phyloP scores from a whole-genome alignment of 35 echinoderm and acorn worm species.

The Patiria miniata region DNA sequence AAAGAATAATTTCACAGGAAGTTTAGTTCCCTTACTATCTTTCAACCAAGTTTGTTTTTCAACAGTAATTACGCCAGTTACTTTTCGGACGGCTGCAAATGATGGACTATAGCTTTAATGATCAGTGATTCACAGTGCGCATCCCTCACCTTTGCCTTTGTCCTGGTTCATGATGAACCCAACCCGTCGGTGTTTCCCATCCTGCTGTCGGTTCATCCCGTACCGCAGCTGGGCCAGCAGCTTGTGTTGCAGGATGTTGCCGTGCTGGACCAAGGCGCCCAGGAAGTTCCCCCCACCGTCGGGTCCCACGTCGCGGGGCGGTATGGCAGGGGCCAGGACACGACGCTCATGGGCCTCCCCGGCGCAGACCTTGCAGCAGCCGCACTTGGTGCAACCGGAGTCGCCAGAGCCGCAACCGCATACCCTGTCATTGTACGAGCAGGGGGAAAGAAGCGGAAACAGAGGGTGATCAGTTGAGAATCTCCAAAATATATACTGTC shows the following conservation, averaged over 20 bases:
- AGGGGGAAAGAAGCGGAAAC: too few relatives aligned
- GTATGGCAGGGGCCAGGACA: constrained; percentile 1
- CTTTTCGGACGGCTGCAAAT: too few relatives aligned
- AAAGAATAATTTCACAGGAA: too few relatives aligned
- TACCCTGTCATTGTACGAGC: constrained; percentile 51
- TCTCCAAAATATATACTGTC: too few relatives aligned
- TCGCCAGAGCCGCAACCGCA: constrained; percentile 92
- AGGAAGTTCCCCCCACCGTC: constrained; percentile 32
- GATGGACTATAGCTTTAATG: too few relatives aligned
- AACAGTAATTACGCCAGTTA: too few relatives aligned
- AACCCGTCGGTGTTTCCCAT: constrained; percentile 51
- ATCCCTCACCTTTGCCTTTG: constrained; percentile 47
- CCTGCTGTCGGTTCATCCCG: constrained; percentile 46
- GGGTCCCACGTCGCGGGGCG: neutral
- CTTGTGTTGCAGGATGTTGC: constrained; percentile 43
- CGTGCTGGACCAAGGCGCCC: constrained; percentile 35
- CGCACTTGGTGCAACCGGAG: constrained; percentile 89
- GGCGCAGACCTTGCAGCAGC: constrained; percentile 71
- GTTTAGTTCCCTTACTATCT: too few relatives aligned
- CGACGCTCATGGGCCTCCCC: constrained; percentile 66
- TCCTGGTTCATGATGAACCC: constrained; percentile 43
- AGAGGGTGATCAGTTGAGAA: too few relatives aligned
- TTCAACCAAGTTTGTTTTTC: too few relatives aligned
- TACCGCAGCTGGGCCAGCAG: constrained; percentile 56
- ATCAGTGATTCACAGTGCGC: too few relatives aligned